Percentiles rank a stretch among this genome's conserved stretches.
These are phyloP conservation scores for Maconellicoccus hirsutus DNA, from an alignment of 1,140 invertebrate genomes.

Conservation along the genomic window DNA sequence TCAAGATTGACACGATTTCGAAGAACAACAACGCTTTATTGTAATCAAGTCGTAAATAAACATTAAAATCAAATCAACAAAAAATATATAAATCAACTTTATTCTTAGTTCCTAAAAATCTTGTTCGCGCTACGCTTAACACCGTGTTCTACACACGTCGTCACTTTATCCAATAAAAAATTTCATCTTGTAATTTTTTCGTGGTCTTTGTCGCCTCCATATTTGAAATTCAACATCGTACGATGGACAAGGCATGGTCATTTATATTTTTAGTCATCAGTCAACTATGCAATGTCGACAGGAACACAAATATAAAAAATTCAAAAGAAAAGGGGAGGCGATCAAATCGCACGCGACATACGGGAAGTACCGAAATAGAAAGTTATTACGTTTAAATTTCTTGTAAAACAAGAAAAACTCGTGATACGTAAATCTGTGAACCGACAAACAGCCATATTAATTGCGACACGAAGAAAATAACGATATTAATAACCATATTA, in stretches of 20 bases:
- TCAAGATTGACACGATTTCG: background rate
- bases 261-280: conserved; percentile 8
- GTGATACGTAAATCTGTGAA: conserved; percentile 20
- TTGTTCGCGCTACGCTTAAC: conserved; percentile 11
- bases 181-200: background rate
- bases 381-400: conserved; percentile 20
- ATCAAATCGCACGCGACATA: conserved; percentile 16
- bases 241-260: background rate
- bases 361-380: conserved; percentile 21
- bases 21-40: background rate
- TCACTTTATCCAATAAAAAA: conserved; percentile 17
- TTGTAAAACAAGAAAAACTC: conserved; percentile 19
- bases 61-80: conserved; percentile 9
- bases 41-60: conserved; percentile 5
- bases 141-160: background rate
- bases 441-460: conserved; percentile 20
- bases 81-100: conserved; percentile 1
- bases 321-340: background rate
- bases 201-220: background rate
- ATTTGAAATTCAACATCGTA: background rate
- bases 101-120: background rate
- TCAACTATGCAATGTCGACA: background rate
- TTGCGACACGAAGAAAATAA: conserved; percentile 18
- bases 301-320: background rate
- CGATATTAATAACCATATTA: conserved; percentile 11